Evolutionary conservation across 2,888 invertebrate species (phyloP).

Genomic region (Tortrix viridana): DNA sequence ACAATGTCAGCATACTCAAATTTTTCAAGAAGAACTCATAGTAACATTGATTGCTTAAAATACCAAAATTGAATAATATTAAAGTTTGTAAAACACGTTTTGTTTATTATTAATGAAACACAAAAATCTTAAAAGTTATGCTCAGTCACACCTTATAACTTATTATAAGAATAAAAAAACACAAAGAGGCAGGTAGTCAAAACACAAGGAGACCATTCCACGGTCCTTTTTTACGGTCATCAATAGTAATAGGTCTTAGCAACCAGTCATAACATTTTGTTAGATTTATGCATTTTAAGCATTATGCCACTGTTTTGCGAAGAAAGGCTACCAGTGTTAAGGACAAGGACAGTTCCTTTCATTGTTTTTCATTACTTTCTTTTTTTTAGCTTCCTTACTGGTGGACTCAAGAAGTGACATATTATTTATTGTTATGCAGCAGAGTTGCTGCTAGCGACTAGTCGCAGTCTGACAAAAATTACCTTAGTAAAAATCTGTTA

Average conservation of each 20-base stretch:
- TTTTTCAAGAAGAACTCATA: too few relatives aligned
- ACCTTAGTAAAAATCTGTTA: too few relatives aligned
- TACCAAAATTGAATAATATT: too few relatives aligned
- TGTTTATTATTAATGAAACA: too few relatives aligned
- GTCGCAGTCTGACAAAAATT: too few relatives aligned
- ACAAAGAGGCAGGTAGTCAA: constrained; percentile 25
- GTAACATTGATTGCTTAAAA: too few relatives aligned
- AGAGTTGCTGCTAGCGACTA: too few relatives aligned
- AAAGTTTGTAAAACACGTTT: too few relatives aligned
- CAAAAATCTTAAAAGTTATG: neutral
- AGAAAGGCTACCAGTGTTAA: constrained; percentile 53
- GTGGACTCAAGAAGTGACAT: too few relatives aligned
- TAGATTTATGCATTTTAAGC: constrained; percentile 55
- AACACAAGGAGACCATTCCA: constrained; percentile 51
- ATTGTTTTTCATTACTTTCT: constrained; percentile 33
- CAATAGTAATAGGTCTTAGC: constrained; percentile 57
- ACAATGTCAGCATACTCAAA: too few relatives aligned
- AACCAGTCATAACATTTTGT: constrained; percentile 66
- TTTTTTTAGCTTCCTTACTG: too few relatives aligned
- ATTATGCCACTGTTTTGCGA: constrained; percentile 47
- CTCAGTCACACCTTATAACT: neutral
- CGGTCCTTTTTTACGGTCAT: constrained; percentile 59
- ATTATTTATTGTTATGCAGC: too few relatives aligned
- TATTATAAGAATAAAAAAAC: constrained; percentile 1
- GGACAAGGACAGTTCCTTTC: constrained; percentile 41